Conservation (phyloP, 2,113 vertebrate species). For the Bungarus multicinctus region DNA sequence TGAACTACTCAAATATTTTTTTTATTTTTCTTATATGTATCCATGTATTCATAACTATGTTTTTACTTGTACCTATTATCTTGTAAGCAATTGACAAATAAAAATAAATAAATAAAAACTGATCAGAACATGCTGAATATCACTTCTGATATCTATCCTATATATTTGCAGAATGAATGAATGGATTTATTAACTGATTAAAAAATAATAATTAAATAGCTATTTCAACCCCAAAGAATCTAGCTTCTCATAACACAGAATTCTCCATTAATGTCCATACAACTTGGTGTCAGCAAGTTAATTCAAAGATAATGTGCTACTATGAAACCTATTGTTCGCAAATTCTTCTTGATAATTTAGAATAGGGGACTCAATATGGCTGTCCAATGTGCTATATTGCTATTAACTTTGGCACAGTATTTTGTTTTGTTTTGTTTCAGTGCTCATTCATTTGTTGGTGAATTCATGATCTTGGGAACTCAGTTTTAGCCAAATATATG, state of each 20-base stretch:
- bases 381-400: neutral
- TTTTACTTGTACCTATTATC: too few relatives aligned
- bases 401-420: neutral
- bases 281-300: neutral
- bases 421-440: neutral
- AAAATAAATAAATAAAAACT: too few relatives aligned
- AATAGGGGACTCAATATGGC: neutral
- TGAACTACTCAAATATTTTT: too few relatives aligned
- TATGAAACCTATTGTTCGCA: neutral
- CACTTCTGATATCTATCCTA: too few relatives aligned
- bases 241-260: neutral
- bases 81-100: too few relatives aligned
- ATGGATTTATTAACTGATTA: neutral
- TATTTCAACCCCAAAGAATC: neutral
- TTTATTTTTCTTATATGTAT: too few relatives aligned
- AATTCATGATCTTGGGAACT: neutral
- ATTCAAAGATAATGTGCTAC: too few relatives aligned
- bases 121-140: too few relatives aligned
- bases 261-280: neutral
- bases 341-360: neutral
- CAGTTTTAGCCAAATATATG: neutral
- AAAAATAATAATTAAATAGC: neutral
- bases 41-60: too few relatives aligned
- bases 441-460: neutral
- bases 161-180: neutral